Evolutionary conservation across 2,888 invertebrate species (phyloP).

Genomic region (Ophraella communa): DNA sequence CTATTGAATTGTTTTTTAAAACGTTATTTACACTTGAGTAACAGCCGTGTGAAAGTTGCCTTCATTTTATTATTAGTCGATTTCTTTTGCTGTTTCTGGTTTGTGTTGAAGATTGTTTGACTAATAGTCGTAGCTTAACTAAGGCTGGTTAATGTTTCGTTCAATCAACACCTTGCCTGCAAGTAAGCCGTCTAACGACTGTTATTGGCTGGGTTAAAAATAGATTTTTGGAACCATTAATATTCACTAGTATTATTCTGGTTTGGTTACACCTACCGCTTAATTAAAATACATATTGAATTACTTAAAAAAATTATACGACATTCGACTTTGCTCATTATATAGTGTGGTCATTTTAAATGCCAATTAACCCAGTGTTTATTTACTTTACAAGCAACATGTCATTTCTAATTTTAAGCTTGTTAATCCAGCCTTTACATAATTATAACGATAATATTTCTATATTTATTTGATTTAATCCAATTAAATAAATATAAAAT

Average conservation of each 20-base stretch:
- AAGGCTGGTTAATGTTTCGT: conserved; percentile 15
- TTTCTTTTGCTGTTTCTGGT: conserved; percentile 5
- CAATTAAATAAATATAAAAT: too few species aligned
- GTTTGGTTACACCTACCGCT: neutral
- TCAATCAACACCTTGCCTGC: conserved; percentile 18
- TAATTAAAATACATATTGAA: neutral
- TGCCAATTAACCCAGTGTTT: too few species aligned
- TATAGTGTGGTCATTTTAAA: too few species aligned
- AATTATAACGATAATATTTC: too few species aligned
- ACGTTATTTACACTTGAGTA: neutral
- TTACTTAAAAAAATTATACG: too few species aligned
- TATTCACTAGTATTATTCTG: neutral
- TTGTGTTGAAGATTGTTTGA: conserved; percentile 9
- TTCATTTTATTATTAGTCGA: conserved; percentile 8
- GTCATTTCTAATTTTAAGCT: too few species aligned
- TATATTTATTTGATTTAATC: too few species aligned
- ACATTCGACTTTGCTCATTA: too few species aligned
- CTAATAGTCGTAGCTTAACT: neutral
- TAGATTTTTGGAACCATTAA: conserved; percentile 12
- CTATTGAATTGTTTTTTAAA: neutral
- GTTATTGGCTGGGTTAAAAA: conserved; percentile 12
- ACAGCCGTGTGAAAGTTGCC: conserved; percentile 1
- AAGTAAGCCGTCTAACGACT: conserved; percentile 1
- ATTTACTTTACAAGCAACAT: too few species aligned
- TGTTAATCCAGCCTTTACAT: too few species aligned